Evolutionary conservation across 2,888 invertebrate genomes (phyloP), one percentile per base, ranked within the genome.

Genomic region (Panzeria rudis): DNA sequence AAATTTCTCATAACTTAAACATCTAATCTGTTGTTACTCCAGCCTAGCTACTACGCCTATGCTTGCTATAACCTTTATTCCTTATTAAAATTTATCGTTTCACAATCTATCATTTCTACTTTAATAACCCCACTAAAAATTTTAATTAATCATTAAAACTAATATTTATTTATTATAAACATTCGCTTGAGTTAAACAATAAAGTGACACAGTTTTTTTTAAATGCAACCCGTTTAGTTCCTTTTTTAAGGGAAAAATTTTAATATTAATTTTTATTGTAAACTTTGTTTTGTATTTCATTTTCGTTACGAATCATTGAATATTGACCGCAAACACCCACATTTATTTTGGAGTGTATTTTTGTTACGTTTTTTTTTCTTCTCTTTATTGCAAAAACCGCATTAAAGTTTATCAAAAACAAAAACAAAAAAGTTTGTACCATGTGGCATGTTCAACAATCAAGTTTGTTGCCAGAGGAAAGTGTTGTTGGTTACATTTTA

Each of bases 271-370:
- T 5, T 35, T 38, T 62, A 38, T 41, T 66, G 1, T 44, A 54
- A 64, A 41, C 69, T 32, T 29, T 44, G 41, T 56, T 62, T 25
- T 41, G 52, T 29, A n/a, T 59, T 75, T 75, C 1, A 35, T 47
- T 50, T 50, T 25, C 41, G 20, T 38, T 29, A 68, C 38, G 23
- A 77, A 61, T 62, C 41, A 79, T 52, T 71, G 25, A 64, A 66
- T 47, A 54, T 66, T 80, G 72, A 80, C 72, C 72, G 79, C 72
- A 80, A 80, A 80, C 72, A 47, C 72, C 72, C 64, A 80, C 72
- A 72, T n/a, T 15, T 29, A 32, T 47, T 72, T 79, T 35, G 32
- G 13, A 32, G 11, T 13, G 3, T 32, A 38, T 29, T 50, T 47
- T 56, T 50, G 17, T 62, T 29, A 5, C 29, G 3, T 29, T 29